These are phyloP conservation scores for Hycleus phaleratus DNA, from an alignment of 1,140 invertebrate species.

Conservation along the genomic window DNA sequence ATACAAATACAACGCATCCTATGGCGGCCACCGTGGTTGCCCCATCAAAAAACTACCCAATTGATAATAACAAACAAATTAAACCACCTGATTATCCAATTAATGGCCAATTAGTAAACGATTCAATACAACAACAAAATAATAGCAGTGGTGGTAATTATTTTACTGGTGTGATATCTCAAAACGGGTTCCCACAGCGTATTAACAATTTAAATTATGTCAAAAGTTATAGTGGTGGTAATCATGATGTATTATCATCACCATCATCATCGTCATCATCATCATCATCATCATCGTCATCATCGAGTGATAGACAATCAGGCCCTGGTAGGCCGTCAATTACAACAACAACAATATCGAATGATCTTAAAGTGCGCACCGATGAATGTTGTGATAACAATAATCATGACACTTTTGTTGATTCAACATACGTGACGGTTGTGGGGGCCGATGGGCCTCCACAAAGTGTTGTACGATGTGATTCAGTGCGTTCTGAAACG, in stretches of 20 bases:
- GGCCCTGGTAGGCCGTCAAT: conserved; percentile 23
- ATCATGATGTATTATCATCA: conserved; percentile 17
- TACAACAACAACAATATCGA: background rate
- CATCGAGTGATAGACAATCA: conserved; percentile 23
- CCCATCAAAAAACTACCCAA: background rate
- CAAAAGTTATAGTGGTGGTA: conserved; percentile 26
- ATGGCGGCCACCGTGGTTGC: conserved; percentile 28
- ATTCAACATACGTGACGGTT: conserved; percentile 33
- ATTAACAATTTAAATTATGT: conserved; percentile 21
- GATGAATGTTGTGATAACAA: conserved; percentile 29
- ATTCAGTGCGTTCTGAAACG: conserved; percentile 43
- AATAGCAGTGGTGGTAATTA: conserved; percentile 12
- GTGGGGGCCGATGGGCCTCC: conserved; percentile 30
- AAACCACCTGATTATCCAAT: conserved; percentile 21
- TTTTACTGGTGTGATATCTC: conserved; percentile 21
- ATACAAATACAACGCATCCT: conserved; percentile 25
- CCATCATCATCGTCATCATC: conserved; percentile 2
- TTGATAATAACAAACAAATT: conserved; percentile 1
- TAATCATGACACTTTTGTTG: conserved; percentile 22
- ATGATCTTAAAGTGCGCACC: conserved; percentile 19
- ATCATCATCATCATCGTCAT: background rate
- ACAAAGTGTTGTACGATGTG: conserved; percentile 36
- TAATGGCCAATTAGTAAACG: conserved; percentile 20
- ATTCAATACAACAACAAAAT: background rate
- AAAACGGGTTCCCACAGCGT: conserved; percentile 31